phyloP scores from a whole-genome alignment of 2,888 invertebrate species.

The Hirtodrosophila duncani region DNA sequence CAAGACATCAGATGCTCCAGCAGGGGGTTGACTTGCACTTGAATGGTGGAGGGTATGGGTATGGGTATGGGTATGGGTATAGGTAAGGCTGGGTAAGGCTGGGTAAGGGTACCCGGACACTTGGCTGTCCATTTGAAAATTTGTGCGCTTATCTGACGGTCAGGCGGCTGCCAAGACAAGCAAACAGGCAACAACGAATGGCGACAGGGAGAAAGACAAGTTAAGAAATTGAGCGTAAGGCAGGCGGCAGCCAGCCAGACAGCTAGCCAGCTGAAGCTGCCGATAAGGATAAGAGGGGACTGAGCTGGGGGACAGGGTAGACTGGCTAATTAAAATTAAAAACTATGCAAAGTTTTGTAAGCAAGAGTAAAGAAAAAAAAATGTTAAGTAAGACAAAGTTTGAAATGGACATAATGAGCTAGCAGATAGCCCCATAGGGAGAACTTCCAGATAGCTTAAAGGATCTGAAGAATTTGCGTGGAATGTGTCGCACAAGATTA shows the following conservation, averaged over 20 bases:
- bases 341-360: conserved; percentile 49
- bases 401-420: conserved; percentile 52
- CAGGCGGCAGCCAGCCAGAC: conserved; percentile 58
- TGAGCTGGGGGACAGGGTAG: conserved; percentile 2
- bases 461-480: conserved; percentile 25
- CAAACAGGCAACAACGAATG: conserved; percentile 26
- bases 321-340: conserved; percentile 64
- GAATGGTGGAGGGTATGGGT: neutral
- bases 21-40: neutral
- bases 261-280: conserved; percentile 10
- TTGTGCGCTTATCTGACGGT: conserved; percentile 67
- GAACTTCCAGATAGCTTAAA: too few relatives aligned
- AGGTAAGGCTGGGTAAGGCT: conserved; percentile 10
- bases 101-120: conserved; percentile 45
- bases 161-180: conserved; percentile 48
- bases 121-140: conserved; percentile 70
- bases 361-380: conserved; percentile 48
- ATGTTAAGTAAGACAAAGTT: conserved; percentile 59
- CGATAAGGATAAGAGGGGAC: conserved; percentile 42
- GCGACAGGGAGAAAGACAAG: neutral
- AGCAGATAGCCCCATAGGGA: conserved; percentile 22
- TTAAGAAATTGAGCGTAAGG: conserved; percentile 70
- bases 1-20: too few relatives aligned
- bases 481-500: conserved; percentile 12
- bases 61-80: neutral